Percentiles rank a stretch among this genome's conserved stretches.
phyloP scores from a whole-genome alignment of 2,113 vertebrate species.

The Rousettus leschenaultii region DNA sequence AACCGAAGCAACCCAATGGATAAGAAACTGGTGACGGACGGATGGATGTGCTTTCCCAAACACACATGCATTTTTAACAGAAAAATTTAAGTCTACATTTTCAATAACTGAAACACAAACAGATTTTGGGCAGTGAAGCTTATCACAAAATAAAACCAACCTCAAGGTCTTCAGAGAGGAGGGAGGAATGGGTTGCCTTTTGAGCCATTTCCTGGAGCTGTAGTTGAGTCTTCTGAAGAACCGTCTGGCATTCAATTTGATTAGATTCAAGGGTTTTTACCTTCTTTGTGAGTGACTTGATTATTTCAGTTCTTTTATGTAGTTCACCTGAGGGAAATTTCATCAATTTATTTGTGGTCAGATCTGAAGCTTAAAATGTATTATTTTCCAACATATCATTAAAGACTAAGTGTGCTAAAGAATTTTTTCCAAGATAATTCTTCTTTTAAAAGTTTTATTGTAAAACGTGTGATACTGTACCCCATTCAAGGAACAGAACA shows the following conservation, averaged over 20 bases:
- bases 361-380: background rate
- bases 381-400: background rate
- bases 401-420: background rate
- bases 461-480: background rate
- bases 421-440: background rate
- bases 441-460: background rate
- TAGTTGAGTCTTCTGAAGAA: slow-evolving; percentile 76
- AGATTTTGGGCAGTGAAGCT: background rate
- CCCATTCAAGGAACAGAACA: background rate
- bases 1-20: background rate
- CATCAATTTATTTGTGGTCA: background rate
- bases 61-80: background rate
- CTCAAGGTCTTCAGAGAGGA: slow-evolving; percentile 81
- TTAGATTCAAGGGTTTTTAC: slow-evolving; percentile 78
- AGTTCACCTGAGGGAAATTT: slow-evolving; percentile 79
- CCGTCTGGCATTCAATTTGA: slow-evolving; percentile 69
- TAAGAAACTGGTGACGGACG: background rate
- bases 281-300: slow-evolving; percentile 78
- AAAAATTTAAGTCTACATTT: background rate
- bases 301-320: slow-evolving; percentile 81
- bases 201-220: slow-evolving; percentile 79
- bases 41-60: background rate
- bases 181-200: slow-evolving; percentile 72
- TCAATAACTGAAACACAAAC: background rate
- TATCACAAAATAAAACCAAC: slow-evolving; percentile 61